Conservation (phyloP, 2,888 invertebrate species). For the Leptogaster cylindrica region DNA sequence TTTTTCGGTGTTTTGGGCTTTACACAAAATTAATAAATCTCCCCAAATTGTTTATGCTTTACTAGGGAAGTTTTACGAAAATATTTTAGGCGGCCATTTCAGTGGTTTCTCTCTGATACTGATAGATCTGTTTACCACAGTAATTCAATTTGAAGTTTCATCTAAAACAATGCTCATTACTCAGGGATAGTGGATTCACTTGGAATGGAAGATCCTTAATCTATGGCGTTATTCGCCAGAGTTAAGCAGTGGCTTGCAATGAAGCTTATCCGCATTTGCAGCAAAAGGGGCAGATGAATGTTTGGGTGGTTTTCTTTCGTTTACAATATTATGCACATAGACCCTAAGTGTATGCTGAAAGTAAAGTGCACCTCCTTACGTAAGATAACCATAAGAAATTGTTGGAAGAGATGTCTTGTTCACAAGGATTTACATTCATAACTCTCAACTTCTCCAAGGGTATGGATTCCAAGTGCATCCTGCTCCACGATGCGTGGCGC, state of each 20-base stretch:
- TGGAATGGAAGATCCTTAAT: not conserved
- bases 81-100: no score
- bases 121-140: not conserved
- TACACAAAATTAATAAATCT: no score
- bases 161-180: conserved; percentile 18
- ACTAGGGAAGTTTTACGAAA: no score
- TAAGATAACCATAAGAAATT: not conserved
- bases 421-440: not conserved
- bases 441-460: not conserved
- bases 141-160: conserved; percentile 16
- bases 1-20: no score
- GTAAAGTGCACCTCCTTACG: conserved; percentile 12
- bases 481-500: not conserved
- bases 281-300: not conserved
- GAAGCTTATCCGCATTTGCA: not conserved
- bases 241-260: not conserved
- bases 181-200: conserved; percentile 13
- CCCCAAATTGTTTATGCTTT: no score
- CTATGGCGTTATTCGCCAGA: not conserved
- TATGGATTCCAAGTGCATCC: conserved; percentile 6
- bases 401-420: conserved; percentile 2
- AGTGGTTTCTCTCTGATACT: no score
- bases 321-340: conserved; percentile 7
- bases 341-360: conserved; percentile 10
- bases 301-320: not conserved